Evolutionary conservation across 2,113 vertebrate genomes (phyloP), one percentile per base, ranked within the genome.

Genomic region (Aplodontia rufa): DNA sequence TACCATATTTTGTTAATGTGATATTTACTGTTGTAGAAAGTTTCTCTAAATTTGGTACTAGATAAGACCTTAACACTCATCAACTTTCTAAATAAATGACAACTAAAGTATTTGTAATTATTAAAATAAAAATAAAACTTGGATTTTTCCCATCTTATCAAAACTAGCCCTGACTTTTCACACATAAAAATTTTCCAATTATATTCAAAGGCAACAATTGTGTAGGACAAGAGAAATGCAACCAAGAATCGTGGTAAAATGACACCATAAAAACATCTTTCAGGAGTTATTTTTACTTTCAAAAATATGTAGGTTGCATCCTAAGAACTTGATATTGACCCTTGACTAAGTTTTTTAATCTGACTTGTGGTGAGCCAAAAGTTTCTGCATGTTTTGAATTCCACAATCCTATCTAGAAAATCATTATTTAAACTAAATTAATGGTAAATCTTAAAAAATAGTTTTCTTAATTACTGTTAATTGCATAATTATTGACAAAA

Each of bases 71-170:
- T 24, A 80, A 64, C 20, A 60, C 10, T 93, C 47, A 64, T 68
- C 47, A 91, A 74, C 35, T 78, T 93, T 94, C 75, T 60, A 86
- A 80, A 79, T 93, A 76, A 95, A 55, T 89, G 6, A 79, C 12
- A 94, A 10, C 26, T 75, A 87, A 93, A 28, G 4, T 0, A 42
- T 5, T 35, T 72, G 10, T 78, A 90, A 83, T 87, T 86, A 84
- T 87, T 62, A 93, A 93, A 89, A 80, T 89, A 2, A 90, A 95
- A 92, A 40, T 66, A 84, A 75, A 72, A 64, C 4, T 58, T 75
- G 8, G 14, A 51, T 32, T 76, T 91, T 79, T 51, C 6, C 22
- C 58, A 37, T 51, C 8, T 85, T 49, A 30, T 74, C n/a, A 64
- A 96, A 87, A 45, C 16, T 79, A 32, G 9, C 6, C 0, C 22